Conservation (phyloP, 2,888 invertebrate genomes). For the Pachliopta kotzebuea region DNA sequence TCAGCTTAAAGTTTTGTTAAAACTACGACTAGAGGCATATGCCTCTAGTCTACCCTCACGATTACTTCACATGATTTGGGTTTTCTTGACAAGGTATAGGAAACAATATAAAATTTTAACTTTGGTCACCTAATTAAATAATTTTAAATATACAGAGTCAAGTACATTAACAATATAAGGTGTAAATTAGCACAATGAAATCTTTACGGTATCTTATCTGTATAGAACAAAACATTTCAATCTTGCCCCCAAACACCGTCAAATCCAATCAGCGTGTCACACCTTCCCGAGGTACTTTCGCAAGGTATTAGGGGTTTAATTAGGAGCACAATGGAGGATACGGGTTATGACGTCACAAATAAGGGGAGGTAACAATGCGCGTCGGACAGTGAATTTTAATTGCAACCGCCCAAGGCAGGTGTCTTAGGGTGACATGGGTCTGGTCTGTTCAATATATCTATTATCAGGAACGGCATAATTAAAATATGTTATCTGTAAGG, state of each 20-base stretch:
- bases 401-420: slow-evolving; percentile 36
- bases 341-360: slow-evolving; percentile 46
- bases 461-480: slow-evolving; percentile 32
- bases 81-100: too few species aligned
- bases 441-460: slow-evolving; percentile 38
- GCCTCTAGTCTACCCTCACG: too few species aligned
- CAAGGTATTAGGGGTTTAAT: slow-evolving; percentile 57
- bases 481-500: slow-evolving; percentile 20
- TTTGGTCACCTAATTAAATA: too few species aligned
- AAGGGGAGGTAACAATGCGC: slow-evolving; percentile 49
- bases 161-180: neutral
- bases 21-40: too few species aligned
- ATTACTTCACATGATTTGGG: too few species aligned
- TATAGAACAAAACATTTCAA: slow-evolving; percentile 38
- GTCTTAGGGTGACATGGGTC: slow-evolving; percentile 33
- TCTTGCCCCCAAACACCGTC: slow-evolving; percentile 48
- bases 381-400: slow-evolving; percentile 55
- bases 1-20: too few species aligned
- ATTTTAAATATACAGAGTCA: too few species aligned
- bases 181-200: neutral
- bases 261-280: slow-evolving; percentile 57
- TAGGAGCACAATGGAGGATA: slow-evolving; percentile 50
- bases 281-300: slow-evolving; percentile 31
- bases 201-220: neutral
- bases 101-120: too few species aligned